Evolutionary conservation across 2,888 invertebrate genomes (phyloP), one percentile per base, ranked within the genome.

Genomic region (Nysson spinosus): DNA sequence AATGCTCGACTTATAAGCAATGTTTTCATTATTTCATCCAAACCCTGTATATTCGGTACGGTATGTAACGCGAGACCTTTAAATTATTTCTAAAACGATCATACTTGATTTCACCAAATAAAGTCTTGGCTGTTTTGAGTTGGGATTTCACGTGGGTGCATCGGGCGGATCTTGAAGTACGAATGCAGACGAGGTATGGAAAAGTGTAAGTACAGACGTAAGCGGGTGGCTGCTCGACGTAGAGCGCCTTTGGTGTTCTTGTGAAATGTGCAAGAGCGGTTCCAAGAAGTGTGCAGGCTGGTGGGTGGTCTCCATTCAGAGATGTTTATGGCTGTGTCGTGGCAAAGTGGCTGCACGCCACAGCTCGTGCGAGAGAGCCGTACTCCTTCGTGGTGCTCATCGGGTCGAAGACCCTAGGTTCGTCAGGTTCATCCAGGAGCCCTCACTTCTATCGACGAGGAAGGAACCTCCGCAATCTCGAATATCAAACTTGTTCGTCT

Each of bases 231-330:
- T 17, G 47, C 20, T 11, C 32, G 49, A 4, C 43, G 44, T 26
- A 34, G 50, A 39, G 30, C 52, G 28, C 61, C 64, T 74, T 69
- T 67, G 72, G 69, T 54, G 63, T 69, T 69, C 72, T 61, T 60
- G 68, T 70, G 64, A 65, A 70, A 66, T 51, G 57, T 54, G 62
- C 66, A 60, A 66, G 69, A 72, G 62, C 75, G 73, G 70, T 78
- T 79, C 70, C 66, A 58, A 77, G 81, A 74, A 77, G 74, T 71
- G 72, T 75, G 69, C 71, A 55, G 67, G 58, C 69, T 66, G 77
- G 83, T 84, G 84, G 84, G 84, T 84, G 84, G 84, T 84, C 84
- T 77, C 78, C 77, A 76, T 77, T 79, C 81, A 79, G 77, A 78
- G 79, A 84, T 80, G 81, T 84, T 84, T 84, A 84, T 83, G 81